phyloP scores from a whole-genome alignment of 2,888 invertebrate genomes.

The Tanytarsus gracilentus region DNA sequence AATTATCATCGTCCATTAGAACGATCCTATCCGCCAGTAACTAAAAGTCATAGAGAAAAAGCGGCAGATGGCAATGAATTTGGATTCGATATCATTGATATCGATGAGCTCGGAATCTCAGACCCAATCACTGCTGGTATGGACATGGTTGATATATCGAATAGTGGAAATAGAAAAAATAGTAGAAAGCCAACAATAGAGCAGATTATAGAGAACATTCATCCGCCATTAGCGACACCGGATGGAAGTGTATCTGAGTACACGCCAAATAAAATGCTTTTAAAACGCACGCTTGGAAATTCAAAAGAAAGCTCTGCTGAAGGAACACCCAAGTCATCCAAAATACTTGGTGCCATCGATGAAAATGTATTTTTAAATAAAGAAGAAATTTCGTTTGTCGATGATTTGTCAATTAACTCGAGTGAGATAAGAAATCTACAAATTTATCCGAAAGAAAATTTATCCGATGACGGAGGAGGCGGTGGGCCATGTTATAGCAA shows the following conservation, averaged over 20 bases:
- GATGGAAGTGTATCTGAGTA: slow-evolving; percentile 49
- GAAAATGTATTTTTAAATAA: slow-evolving; percentile 21
- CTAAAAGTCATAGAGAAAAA: slow-evolving; percentile 55
- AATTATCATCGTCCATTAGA: slow-evolving; percentile 62
- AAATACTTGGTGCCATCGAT: slow-evolving; percentile 20
- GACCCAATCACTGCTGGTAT: slow-evolving; percentile 44
- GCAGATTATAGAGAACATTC: slow-evolving; percentile 31
- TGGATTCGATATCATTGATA: slow-evolving; percentile 75
- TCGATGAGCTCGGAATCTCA: slow-evolving; percentile 56
- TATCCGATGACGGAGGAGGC: slow-evolving; percentile 30
- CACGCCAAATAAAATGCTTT: slow-evolving; percentile 43
- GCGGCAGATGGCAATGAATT: slow-evolving; percentile 65
- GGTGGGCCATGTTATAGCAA: neutral
- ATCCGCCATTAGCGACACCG: slow-evolving; percentile 49
- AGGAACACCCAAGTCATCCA: slow-evolving; percentile 20
- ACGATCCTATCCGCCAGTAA: slow-evolving; percentile 60
- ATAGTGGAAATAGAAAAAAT: slow-evolving; percentile 19
- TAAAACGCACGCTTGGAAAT: slow-evolving; percentile 35
- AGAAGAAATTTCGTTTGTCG: slow-evolving; percentile 26
- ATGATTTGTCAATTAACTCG: slow-evolving; percentile 46
- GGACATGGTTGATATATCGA: slow-evolving; percentile 41
- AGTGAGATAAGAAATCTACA: slow-evolving; percentile 37
- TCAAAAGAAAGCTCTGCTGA: slow-evolving; percentile 43
- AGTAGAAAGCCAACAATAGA: slow-evolving; percentile 12
- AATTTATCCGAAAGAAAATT: neutral